Base-by-base conservation (phyloP, 2,797 vertebrate genomes). In the Gymnoscopelus microlampas region DNA sequence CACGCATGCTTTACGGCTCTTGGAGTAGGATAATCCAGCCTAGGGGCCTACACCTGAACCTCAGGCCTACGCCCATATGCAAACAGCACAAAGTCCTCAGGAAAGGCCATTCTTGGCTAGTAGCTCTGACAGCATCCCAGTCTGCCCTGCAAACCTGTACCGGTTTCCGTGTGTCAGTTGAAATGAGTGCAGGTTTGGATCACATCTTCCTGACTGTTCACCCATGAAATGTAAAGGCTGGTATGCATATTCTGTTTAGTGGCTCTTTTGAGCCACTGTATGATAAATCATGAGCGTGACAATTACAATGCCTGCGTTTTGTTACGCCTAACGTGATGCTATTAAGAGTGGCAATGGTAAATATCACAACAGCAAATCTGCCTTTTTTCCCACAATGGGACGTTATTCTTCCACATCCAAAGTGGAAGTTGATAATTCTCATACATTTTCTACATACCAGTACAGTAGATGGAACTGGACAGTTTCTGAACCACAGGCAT, bases 1-100 rank as follows among this genome's bases (percentile, higher is more conserved):
- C 90, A 90, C 90, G 89, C 92, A 88, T 91, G 89, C 84, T 91
- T 91, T 86, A 91, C 91, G 86, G 71, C 77, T 88, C 91, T 82
- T 90, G 76, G 87, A 85, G 88, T 80, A 68, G 90, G 88, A 91
- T 85, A 83, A 73, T 73, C 2, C 7, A 88, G 93, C 95, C 95
- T 89, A 80, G 84, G 93, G 95, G 92, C 90, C 89, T 93, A 85
- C 95, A 96, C 95, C 95, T 96, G 94, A 97, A 93, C 92, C 48
- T 72, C 64, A 60, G 66, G 63, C 64, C 65, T 63, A 23, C 63
- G 72, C 60, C 68, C 55, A 53, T 78, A 74, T 73, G 71, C 76
- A 87, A 84, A 88, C 68, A 32, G 65, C 26, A 72, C 70, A 55
- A 62, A 68, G 61, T 53, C 48, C 78, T 70, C 39, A 50, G 65